Evolutionary conservation across 2,888 invertebrate species (phyloP), one percentile per base, ranked within the genome.

Genomic region (Drosophila kambysellisi): DNA sequence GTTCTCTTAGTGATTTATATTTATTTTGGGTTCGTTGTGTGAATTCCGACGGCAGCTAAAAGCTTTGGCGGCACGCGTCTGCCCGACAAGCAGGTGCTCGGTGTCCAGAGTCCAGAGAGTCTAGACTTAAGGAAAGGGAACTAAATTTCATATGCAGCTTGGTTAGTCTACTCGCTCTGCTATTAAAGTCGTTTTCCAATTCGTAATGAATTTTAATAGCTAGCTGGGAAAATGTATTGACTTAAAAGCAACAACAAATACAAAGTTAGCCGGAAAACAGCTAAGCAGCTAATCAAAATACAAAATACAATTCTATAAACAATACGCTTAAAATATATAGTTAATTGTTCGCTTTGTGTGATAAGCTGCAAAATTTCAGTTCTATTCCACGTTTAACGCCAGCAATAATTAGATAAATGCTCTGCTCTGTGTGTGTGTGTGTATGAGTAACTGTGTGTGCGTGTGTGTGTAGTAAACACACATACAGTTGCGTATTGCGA

Each of bases 61-160:
- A 89, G 87, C 87, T 81, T 84, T 85, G 83, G 84, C 87, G 89
- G 87, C 89, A 82, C 83, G 76, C 76, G 82, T 75, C 76, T 72
- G 52, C 41, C 69, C 51, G 0, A 3, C 17, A 20, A 32, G n/a
- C 57, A 63, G 75, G 64, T 65, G 77, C 48, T 54, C 20, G 12
- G 39, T 8, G 8, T 8, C 39, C 8, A 17, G 25, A 54, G 17
- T 25, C 25, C 39, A 20, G 29, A 25, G 15, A 41, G 57, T 57
- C 57, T 57, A 57, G 57, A 41, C 56, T 29, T 15, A 12, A n/a
- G n/a, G 29, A 12, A 29, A 8, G 17, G 56, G 39, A 17, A 29
- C 11, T 2, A 3, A n/a, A 15, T 15, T 30, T 11, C 17, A 30
- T 6, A 51, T 11, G 57, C 29, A 35, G 53, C 63, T 60, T 64